Evolutionary conservation across 2,888 invertebrate species (phyloP).

Genomic region (Cyclophora albipunctata): DNA sequence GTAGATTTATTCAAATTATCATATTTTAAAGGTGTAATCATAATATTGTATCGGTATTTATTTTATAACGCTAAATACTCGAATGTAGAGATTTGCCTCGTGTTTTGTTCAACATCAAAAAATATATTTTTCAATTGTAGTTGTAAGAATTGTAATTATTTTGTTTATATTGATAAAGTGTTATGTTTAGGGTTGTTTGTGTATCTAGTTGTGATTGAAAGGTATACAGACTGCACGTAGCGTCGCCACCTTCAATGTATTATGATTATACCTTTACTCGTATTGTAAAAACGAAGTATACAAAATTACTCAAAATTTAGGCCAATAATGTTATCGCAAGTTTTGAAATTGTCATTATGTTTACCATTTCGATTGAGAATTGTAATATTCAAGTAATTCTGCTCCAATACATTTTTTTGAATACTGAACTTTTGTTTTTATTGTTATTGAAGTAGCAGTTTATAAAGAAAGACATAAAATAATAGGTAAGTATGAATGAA

Average conservation of each 20-base stretch:
- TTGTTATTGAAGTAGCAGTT: no score
- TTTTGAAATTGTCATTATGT: constrained; percentile 30
- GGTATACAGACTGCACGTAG: no score
- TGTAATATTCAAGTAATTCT: constrained; percentile 21
- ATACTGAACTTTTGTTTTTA: constrained; percentile 7
- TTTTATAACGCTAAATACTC: constrained; percentile 1
- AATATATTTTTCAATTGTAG: neutral
- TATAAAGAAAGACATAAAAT: no score
- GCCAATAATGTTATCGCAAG: constrained; percentile 55
- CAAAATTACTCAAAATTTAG: constrained; percentile 56
- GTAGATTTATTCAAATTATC: constrained; percentile 67
- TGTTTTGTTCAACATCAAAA: neutral
- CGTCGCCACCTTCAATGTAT: neutral
- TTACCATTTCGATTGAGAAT: constrained; percentile 20
- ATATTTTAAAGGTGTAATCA: constrained; percentile 15
- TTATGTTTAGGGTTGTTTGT: no score
- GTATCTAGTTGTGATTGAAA: no score
- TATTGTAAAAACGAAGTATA: constrained; percentile 31
- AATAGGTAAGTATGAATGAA: no score
- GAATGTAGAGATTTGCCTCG: no score
- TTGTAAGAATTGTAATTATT: neutral
- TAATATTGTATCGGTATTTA: constrained; percentile 7
- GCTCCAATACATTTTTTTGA: constrained; percentile 21
- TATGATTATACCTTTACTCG: neutral
- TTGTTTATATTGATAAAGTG: no score